Conservation (phyloP, 1,140 invertebrate genomes). For the Dendrolimus punctatus region DNA sequence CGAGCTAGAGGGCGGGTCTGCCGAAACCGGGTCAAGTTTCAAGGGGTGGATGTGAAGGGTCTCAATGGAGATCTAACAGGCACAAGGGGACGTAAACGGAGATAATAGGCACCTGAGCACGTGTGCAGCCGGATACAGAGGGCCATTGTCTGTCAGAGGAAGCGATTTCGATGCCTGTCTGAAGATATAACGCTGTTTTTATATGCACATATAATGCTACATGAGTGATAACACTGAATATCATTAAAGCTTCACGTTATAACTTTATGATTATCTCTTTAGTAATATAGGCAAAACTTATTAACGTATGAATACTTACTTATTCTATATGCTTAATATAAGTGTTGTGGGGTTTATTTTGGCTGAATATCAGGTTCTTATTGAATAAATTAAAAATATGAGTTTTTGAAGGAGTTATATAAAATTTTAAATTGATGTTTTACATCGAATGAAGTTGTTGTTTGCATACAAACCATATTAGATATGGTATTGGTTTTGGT, state of each 20-base stretch:
- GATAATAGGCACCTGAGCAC: slow-evolving; percentile 69
- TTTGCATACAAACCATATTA: background rate
- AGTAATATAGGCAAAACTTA: no score
- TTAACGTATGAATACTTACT: no score
- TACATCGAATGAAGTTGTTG: background rate
- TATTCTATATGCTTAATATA: no score
- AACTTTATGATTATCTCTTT: no score
- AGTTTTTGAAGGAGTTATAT: background rate
- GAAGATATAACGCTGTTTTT: slow-evolving; percentile 51
- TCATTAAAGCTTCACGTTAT: no score
- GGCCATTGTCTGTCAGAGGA: slow-evolving; percentile 63
- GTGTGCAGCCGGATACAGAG: slow-evolving; percentile 61
- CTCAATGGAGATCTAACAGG: slow-evolving; percentile 39
- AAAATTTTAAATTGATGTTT: background rate
- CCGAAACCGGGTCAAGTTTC: slow-evolving; percentile 63
- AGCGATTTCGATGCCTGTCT: slow-evolving; percentile 51
- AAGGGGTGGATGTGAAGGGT: slow-evolving; percentile 36
- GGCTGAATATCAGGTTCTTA: no score
- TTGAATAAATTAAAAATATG: no score
- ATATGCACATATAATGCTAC: slow-evolving; percentile 17
- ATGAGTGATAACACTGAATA: slow-evolving; percentile 15
- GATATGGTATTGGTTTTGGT: no score
- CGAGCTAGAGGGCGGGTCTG: slow-evolving; percentile 43
- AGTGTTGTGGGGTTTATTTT: no score
- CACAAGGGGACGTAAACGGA: slow-evolving; percentile 23